Base-by-base conservation (phyloP, 2,888 invertebrate genomes). In the Nomada ruficornis region DNA sequence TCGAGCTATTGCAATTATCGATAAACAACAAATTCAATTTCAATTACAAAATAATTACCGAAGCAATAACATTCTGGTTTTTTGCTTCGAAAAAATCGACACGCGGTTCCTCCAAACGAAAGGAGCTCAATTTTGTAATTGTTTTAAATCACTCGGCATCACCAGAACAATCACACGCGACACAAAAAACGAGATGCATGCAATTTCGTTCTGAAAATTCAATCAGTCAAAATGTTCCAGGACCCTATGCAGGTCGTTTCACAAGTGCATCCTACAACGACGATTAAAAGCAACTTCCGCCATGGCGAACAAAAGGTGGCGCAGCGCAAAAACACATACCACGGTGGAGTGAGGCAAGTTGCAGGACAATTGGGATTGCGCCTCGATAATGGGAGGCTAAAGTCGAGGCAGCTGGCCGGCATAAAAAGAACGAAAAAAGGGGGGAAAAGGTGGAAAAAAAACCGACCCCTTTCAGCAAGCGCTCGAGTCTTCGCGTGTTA, bases 341-440 rank as follows among this genome's bases (percentile, higher is more conserved):
- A n/a, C 13, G 26, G 2, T 15, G 57, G 42, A 42, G 23, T 23
- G 15, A 18, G 52, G 62, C 59, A 54, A 54, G 60, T 36, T 20
- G 77, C 23, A 59, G 63, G 69, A 77, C 64, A 77, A 80, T 78
- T 62, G 55, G 78, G 71, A 77, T 80, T 77, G 44, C 69, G 64
- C 64, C 78, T 67, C 71, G 65, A 80, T 80, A 80, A 77, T 80
- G 71, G 62, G 50, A 50, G 57, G 64, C 65, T 62, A 70, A 64
- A 65, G 77, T 63, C 60, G 29, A 47, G 67, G 26, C 79, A 79
- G 77, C 79, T 79, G 67, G 47, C 13, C 44, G n/a, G n/a, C 36
- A 52, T 20, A 10, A 26, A 63, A 59, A 68, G 36, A 36, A 36
- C 36, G 36, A 36, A 7, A 36, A 36, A 36, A 26, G 1, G 36